These are phyloP conservation scores for Choloepus didactylus DNA, from an alignment of 2,797 vertebrate genomes.

Conservation along the genomic window DNA sequence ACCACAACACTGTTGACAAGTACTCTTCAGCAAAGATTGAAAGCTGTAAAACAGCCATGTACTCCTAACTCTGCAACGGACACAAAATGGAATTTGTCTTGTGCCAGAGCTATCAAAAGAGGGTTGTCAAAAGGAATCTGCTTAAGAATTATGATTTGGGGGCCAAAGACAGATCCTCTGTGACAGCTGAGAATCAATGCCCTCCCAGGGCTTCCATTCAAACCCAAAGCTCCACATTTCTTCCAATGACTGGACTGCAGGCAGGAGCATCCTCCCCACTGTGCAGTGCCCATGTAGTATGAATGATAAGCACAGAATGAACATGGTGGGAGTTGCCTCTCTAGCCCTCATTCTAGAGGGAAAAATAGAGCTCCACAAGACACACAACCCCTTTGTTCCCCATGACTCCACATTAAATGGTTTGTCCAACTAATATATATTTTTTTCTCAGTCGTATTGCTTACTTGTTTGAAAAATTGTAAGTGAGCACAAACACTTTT, in stretches of 20 bases:
- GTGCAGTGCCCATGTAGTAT: background rate
- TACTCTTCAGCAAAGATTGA: background rate
- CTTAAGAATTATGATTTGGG: conserved; percentile 26
- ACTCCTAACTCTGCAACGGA: background rate
- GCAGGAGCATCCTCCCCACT: background rate
- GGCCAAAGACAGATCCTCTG: background rate
- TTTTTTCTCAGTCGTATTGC: background rate
- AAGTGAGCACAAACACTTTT: background rate
- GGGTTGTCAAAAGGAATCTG: conserved; percentile 16
- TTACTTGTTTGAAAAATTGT: background rate
- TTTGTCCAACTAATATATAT: background rate
- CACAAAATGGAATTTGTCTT: background rate
- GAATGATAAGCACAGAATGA: background rate
- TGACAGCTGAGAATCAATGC: background rate
- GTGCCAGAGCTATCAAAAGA: background rate
- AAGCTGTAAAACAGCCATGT: background rate
- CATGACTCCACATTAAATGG: background rate
- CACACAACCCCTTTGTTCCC: background rate
- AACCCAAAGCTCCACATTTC: background rate
- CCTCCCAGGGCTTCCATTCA: background rate
- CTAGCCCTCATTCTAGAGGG: background rate
- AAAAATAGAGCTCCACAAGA: background rate
- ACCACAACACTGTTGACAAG: background rate
- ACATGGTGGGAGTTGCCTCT: background rate
- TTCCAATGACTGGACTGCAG: background rate